phyloP scores from a whole-genome alignment of 1,140 invertebrate species.

The silkworm (Bombyx mori) region DNA sequence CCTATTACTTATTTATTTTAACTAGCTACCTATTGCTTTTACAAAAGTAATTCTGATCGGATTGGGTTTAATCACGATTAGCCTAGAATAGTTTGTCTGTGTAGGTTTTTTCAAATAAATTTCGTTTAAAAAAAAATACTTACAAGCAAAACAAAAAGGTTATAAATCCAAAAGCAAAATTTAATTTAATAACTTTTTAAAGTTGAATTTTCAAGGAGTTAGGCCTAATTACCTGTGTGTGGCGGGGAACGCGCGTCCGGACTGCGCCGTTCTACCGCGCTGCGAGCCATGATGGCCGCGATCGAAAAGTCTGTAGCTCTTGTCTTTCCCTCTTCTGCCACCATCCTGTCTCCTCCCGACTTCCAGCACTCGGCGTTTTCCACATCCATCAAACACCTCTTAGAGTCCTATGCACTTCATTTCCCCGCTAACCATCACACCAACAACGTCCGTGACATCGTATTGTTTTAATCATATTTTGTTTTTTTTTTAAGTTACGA shows the following conservation, averaged over 20 bases:
- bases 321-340: conserved; percentile 71
- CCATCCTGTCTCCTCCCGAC: conserved; percentile 71
- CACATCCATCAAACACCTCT: conserved; percentile 59
- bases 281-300: conserved; percentile 91
- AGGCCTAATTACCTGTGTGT: conserved; percentile 56
- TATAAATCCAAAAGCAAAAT: too few relatives aligned
- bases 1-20: too few relatives aligned
- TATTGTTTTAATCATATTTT: conserved; percentile 19
- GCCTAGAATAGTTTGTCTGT: too few relatives aligned
- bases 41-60: too few relatives aligned
- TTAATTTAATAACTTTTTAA: too few relatives aligned
- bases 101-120: too few relatives aligned
- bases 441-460: conserved; percentile 43
- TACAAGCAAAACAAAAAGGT: too few relatives aligned
- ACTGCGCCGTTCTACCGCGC: conserved; percentile 73
- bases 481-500: neutral
- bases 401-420: conserved; percentile 23
- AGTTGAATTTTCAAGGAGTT: conserved; percentile 3
- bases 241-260: conserved; percentile 48
- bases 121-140: too few relatives aligned
- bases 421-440: conserved; percentile 31
- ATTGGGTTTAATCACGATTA: too few relatives aligned
- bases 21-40: too few relatives aligned
- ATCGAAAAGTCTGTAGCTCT: conserved; percentile 92
- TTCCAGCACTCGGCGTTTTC: conserved; percentile 57